A percentile compares a stretch with the other conserved stretches of the same genome.
Evolutionary conservation across 2,797 vertebrate genomes (phyloP).

Genomic region (Nyctibius grandis): DNA sequence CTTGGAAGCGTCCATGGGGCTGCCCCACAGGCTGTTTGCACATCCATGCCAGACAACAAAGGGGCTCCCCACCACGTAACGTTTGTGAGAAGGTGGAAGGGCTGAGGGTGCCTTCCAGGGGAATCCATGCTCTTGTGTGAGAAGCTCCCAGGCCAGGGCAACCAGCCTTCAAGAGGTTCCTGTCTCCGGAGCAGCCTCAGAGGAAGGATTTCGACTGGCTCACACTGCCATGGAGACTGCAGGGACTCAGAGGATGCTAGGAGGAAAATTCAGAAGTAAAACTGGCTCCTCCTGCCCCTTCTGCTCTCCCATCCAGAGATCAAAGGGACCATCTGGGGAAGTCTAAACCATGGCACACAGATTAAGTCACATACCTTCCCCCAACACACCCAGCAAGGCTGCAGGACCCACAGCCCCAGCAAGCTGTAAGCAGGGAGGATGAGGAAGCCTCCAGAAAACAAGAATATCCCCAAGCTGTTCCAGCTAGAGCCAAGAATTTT

Average conservation of each 20-base stretch:
- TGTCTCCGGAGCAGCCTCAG: not conserved
- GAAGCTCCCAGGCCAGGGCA: not conserved
- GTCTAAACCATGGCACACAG: not conserved
- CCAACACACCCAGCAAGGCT: not conserved
- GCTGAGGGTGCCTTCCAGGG: not conserved
- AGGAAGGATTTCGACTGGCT: not conserved
- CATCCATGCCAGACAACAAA: fast-evolving
- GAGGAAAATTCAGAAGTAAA: not conserved
- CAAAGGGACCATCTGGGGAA: not conserved
- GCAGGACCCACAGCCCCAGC: not conserved
- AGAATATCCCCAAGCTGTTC: not conserved
- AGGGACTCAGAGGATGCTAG: not conserved
- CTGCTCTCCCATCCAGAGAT: not conserved
- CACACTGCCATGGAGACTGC: not conserved
- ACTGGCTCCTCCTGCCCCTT: not conserved
- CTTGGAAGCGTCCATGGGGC: too few species aligned
- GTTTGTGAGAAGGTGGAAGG: not conserved
- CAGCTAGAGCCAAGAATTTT: not conserved
- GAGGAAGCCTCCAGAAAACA: not conserved
- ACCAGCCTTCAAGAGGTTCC: not conserved
- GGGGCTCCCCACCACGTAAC: not conserved
- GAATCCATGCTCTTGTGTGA: not conserved
- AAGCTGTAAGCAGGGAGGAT: not conserved
- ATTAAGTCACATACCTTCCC: not conserved
- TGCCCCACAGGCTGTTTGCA: not conserved